These are phyloP conservation scores for Pseudonaja textilis DNA, from an alignment of 2,113 vertebrate genomes.

Conservation along the genomic window DNA sequence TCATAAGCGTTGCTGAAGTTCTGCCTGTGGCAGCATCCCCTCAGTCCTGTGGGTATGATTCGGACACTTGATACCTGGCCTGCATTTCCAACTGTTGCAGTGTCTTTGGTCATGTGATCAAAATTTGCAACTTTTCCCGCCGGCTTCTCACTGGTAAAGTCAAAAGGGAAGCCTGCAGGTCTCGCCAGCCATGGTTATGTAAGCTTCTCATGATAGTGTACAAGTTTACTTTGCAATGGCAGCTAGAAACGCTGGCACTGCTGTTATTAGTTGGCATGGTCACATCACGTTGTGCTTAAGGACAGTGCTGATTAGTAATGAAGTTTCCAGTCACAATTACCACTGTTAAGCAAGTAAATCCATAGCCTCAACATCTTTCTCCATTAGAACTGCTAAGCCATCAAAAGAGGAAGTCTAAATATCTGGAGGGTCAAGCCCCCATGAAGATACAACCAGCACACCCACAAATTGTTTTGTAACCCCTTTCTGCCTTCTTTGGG, in stretches of 20 bases:
- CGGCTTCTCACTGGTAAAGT: neutral
- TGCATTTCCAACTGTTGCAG: neutral
- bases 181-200: neutral
- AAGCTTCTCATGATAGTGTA: neutral
- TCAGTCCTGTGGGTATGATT: neutral
- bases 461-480: neutral
- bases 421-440: neutral
- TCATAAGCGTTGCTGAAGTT: neutral
- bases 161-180: neutral
- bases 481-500: neutral
- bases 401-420: neutral
- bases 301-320: neutral
- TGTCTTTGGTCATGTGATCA: neutral
- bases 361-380: neutral
- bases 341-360: neutral
- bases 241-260: neutral
- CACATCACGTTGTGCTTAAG: neutral
- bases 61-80: neutral
- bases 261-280: neutral
- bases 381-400: neutral
- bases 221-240: neutral
- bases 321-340: neutral
- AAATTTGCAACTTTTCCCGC: neutral
- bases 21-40: neutral
- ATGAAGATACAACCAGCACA: neutral